Conservation (phyloP, 2,113 vertebrate species). For the Dasyprocta punctata region DNA sequence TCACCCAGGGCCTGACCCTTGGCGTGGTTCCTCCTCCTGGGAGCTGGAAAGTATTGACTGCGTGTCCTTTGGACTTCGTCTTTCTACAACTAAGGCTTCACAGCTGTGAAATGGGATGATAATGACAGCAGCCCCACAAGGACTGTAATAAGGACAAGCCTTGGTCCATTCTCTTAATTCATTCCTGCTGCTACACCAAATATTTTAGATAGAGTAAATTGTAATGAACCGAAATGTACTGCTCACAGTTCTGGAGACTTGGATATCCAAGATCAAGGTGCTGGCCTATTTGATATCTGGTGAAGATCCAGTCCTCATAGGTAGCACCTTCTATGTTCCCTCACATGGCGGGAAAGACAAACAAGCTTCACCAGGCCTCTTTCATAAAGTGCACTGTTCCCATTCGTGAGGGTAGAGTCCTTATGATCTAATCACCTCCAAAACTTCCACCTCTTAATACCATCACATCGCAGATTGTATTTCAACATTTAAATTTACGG, state of each 20-base stretch:
- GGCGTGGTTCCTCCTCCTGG: not conserved
- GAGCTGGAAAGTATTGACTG: not conserved
- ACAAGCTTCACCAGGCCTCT: not conserved
- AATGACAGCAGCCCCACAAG: not conserved
- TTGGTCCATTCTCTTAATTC: not conserved
- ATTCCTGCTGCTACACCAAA: not conserved
- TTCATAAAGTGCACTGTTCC: not conserved
- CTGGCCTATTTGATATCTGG: not conserved
- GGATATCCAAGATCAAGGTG: not conserved
- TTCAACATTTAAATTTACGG: not conserved
- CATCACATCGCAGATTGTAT: not conserved
- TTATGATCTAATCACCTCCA: not conserved
- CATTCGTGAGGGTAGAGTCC: not conserved
- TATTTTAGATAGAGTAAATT: not conserved
- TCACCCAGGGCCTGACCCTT: not conserved
- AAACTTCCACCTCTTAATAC: not conserved
- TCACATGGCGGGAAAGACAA: not conserved
- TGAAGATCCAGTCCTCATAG: not conserved
- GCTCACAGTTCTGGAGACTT: not conserved
- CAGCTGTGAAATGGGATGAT: not conserved
- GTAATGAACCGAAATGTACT: not conserved
- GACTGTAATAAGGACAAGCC: not conserved
- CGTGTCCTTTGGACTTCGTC: not conserved
- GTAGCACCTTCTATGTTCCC: not conserved
- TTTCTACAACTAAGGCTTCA: not conserved